These are phyloP conservation scores for Polyergus mexicanus DNA, from an alignment of 1,140 invertebrate genomes.

Conservation along the genomic window DNA sequence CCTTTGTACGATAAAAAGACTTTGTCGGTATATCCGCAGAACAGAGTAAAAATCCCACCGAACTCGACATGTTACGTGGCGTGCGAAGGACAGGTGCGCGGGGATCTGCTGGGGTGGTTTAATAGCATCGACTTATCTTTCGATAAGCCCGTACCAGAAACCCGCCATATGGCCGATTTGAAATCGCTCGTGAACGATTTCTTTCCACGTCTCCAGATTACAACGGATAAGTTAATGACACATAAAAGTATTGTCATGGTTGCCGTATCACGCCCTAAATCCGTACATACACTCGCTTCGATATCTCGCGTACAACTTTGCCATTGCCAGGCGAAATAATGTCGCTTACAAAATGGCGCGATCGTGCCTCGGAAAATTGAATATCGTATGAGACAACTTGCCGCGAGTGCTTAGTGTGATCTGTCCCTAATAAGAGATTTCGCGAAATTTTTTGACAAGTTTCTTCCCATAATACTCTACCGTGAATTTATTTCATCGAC, in stretches of 20 bases:
- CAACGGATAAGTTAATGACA: constrained; percentile 28
- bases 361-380: neutral
- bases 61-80: constrained; percentile 53
- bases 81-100: constrained; percentile 70
- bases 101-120: constrained; percentile 51
- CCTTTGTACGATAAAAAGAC: constrained; percentile 68
- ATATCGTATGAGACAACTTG: neutral
- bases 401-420: neutral
- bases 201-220: constrained; percentile 63
- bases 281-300: neutral
- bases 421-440: constrained; percentile 28
- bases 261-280: constrained; percentile 22
- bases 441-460: constrained; percentile 21
- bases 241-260: constrained; percentile 20
- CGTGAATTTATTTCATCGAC: constrained; percentile 40
- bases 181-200: constrained; percentile 58
- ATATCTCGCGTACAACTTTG: constrained; percentile 7
- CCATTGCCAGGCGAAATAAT: neutral
- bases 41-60: constrained; percentile 60
- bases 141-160: constrained; percentile 67
- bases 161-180: constrained; percentile 71
- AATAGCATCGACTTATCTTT: constrained; percentile 76
- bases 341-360: neutral
- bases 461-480: constrained; percentile 4
- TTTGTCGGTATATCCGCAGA: constrained; percentile 48